phyloP scores from a whole-genome alignment of 2,113 vertebrate genomes.

The Bolborhynchus lineola region DNA sequence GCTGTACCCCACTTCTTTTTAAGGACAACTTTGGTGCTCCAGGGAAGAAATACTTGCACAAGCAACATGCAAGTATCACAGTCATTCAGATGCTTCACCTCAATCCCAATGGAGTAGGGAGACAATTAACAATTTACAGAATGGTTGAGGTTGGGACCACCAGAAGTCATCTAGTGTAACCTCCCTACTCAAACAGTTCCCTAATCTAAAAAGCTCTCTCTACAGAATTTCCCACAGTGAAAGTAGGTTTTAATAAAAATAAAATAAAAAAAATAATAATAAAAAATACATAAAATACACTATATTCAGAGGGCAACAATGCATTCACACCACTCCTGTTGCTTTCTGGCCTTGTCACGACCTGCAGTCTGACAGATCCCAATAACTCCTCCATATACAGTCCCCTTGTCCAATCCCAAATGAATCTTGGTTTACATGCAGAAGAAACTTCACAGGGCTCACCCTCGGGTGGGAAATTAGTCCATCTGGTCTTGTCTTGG shows the following conservation, averaged over 20 bases:
- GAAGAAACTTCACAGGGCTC: not conserved
- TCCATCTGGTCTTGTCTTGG: not conserved
- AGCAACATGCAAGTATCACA: not conserved
- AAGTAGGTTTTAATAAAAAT: not conserved
- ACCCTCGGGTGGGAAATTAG: not conserved
- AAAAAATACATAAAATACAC: not conserved
- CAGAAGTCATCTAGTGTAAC: not conserved
- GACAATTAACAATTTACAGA: not conserved
- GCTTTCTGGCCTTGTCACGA: not conserved
- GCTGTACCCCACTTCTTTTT: not conserved
- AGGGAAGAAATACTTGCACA: not conserved
- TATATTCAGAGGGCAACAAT: not conserved
- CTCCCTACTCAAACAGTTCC: not conserved
- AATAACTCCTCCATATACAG: fast-evolving
- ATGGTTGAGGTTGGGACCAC: not conserved
- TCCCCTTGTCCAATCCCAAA: not conserved
- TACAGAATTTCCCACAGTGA: not conserved
- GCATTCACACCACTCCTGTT: not conserved
- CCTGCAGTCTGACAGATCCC: not conserved
- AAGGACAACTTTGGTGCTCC: not conserved
- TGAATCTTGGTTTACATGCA: not conserved
- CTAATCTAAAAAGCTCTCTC: not conserved
- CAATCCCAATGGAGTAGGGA: not conserved
- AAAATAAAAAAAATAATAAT: not conserved
- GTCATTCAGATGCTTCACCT: not conserved